phyloP scores from a whole-genome alignment of 2,113 vertebrate species.

The Toxostoma redivivum region DNA sequence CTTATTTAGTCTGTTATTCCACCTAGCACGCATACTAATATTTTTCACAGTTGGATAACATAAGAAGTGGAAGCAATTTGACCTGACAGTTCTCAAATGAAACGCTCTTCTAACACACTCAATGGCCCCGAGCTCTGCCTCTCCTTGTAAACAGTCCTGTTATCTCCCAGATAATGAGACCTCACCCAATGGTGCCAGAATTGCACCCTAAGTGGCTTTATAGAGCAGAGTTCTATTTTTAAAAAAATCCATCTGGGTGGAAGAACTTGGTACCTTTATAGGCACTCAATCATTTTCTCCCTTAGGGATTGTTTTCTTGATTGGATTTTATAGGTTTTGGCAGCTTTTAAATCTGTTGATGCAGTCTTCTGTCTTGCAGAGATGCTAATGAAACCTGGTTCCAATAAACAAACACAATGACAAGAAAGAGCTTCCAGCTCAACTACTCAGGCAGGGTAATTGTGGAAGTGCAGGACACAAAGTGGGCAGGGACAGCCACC shows the following conservation, averaged over 20 bases:
- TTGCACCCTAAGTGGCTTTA: not conserved
- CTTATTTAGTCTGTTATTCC: not conserved
- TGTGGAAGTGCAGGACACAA: not conserved
- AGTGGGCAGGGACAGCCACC: not conserved
- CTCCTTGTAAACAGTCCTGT: not conserved
- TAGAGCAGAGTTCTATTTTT: not conserved
- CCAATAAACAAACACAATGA: not conserved
- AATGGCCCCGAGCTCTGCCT: not conserved
- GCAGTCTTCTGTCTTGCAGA: not conserved
- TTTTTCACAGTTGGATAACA: not conserved
- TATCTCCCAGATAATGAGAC: constrained; percentile 1
- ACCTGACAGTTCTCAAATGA: not conserved
- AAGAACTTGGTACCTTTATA: not conserved
- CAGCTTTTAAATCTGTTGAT: not conserved
- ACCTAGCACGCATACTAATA: not conserved
- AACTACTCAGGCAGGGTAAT: not conserved
- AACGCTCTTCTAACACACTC: not conserved
- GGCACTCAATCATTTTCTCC: not conserved
- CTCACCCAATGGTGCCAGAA: not conserved
- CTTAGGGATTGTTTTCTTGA: not conserved
- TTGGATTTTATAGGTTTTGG: not conserved
- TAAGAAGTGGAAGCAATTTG: constrained; percentile 6
- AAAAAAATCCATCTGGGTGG: not conserved
- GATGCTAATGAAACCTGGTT: not conserved
- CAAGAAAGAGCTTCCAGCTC: not conserved